Conservation (phyloP, 1,140 invertebrate genomes). For the Eriocheir sinensis region DNA sequence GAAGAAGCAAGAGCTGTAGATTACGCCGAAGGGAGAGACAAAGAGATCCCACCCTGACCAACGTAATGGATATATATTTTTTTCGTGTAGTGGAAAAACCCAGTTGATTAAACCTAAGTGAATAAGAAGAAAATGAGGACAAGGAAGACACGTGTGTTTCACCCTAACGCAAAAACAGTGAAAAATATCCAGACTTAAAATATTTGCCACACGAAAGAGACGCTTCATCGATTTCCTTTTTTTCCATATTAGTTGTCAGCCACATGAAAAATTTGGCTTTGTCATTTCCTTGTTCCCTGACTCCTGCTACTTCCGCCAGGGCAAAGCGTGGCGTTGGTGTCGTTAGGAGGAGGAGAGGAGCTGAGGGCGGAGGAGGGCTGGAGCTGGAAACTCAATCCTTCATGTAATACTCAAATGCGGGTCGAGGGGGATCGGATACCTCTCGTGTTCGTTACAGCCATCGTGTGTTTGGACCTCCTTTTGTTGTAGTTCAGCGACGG, state of each 20-base stretch:
- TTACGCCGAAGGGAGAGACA: constrained; percentile 6
- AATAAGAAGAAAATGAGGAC: constrained; percentile 34
- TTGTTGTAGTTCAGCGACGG: neutral
- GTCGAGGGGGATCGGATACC: constrained; percentile 23
- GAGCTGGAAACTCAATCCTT: constrained; percentile 46
- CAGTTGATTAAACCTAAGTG: constrained; percentile 17
- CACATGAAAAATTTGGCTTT: neutral
- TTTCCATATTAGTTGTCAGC: too few species aligned
- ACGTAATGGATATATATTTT: neutral
- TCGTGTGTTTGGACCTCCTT: neutral
- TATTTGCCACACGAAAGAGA: neutral
- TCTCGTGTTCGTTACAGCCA: neutral
- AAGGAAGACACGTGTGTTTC: neutral
- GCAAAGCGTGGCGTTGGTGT: constrained; percentile 15
- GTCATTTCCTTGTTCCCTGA: neutral
- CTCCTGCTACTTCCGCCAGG: neutral
- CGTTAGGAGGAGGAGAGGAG: neutral
- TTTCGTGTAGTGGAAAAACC: neutral
- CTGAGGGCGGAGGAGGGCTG: neutral
- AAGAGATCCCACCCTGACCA: neutral
- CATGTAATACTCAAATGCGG: constrained; percentile 57
- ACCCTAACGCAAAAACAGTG: neutral
- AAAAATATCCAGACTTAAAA: neutral
- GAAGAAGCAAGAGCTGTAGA: neutral
- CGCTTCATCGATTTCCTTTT: neutral